These are phyloP conservation scores for Cuniculus paca DNA, from an alignment of 2,797 vertebrate genomes.

Conservation along the genomic window DNA sequence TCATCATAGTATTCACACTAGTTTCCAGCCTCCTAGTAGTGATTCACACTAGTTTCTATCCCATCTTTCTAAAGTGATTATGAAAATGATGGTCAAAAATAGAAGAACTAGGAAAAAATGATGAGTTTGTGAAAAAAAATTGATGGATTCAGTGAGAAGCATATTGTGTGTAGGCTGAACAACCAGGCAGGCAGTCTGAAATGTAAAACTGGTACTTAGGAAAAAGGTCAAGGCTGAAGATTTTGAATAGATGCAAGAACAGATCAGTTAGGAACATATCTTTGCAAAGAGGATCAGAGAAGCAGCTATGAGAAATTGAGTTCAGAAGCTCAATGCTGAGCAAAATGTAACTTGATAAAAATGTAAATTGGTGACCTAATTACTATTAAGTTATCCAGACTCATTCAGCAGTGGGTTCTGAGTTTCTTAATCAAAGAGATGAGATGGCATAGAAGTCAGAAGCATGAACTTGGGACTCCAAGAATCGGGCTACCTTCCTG, in stretches of 20 bases:
- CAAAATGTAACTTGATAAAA: neutral
- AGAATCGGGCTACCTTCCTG: neutral
- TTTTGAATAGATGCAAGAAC: constrained; percentile 49
- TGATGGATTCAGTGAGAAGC: constrained; percentile 57
- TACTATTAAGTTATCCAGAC: neutral
- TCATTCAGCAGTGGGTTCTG: neutral
- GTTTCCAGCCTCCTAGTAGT: neutral
- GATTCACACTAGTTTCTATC: neutral
- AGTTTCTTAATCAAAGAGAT: neutral
- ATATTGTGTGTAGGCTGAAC: constrained; percentile 68
- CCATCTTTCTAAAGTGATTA: neutral
- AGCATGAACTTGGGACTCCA: neutral
- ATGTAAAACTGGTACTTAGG: constrained; percentile 23
- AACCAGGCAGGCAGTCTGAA: constrained; percentile 61
- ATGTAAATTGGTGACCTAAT: neutral
- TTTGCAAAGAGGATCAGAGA: neutral
- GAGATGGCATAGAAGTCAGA: neutral
- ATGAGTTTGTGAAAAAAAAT: neutral
- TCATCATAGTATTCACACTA: neutral
- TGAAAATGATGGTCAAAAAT: constrained; percentile 39
- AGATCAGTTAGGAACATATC: constrained; percentile 29
- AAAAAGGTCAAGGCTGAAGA: constrained; percentile 46
- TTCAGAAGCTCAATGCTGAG: constrained; percentile 20
- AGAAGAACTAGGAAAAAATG: constrained; percentile 49
- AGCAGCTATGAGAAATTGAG: neutral